Evolutionary conservation across 2,888 invertebrate genomes (phyloP).

Genomic region (Hyppa rectilinea): DNA sequence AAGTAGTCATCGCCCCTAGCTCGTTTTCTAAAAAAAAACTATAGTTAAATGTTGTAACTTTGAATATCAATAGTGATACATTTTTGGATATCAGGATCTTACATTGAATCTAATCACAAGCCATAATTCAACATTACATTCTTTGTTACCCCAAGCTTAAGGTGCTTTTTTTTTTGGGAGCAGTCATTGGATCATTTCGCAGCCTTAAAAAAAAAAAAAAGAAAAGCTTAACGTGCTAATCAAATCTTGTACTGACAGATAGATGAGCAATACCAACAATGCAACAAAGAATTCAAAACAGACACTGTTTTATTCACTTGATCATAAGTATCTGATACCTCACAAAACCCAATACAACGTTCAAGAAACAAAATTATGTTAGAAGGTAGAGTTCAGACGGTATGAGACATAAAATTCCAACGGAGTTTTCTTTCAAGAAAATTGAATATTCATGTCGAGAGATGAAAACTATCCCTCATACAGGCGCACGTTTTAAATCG

Average conservation of each 20-base stretch:
- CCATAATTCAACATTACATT: not conserved
- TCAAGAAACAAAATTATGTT: constrained; percentile 24
- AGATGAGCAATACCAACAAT: not conserved
- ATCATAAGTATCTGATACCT: constrained; percentile 6
- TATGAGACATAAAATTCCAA: constrained; percentile 70
- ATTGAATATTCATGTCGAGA: constrained; percentile 80
- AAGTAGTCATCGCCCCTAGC: no score
- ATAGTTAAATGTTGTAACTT: no score
- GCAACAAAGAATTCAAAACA: constrained; percentile 4
- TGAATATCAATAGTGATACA: no score
- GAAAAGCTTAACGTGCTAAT: no score
- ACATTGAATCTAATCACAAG: not conserved
- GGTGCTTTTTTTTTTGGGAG: no score
- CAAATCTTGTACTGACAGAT: not conserved
- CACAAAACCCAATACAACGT: not conserved
- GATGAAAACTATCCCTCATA: constrained; percentile 69
- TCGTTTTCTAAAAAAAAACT: no score
- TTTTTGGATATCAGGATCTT: not conserved
- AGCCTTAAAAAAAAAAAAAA: no score
- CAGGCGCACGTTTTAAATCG: constrained; percentile 57
- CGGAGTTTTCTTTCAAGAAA: constrained; percentile 76
- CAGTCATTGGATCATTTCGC: no score
- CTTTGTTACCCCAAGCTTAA: not conserved
- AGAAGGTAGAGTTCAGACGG: constrained; percentile 35
- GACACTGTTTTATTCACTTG: not conserved